Conservation (phyloP, 2,888 invertebrate genomes). For the Panopea generosa region DNA sequence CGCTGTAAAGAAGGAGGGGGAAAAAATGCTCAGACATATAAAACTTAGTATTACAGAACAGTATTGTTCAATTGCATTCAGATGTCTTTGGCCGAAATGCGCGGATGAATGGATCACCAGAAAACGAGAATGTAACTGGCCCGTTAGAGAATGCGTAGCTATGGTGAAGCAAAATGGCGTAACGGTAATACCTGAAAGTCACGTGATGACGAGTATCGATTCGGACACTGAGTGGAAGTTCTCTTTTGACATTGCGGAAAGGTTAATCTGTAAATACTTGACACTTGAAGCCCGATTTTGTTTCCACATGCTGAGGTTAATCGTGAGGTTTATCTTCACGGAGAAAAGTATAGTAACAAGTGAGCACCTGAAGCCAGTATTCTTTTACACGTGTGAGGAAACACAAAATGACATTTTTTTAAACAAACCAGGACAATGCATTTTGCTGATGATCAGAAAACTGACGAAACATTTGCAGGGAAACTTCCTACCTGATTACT, state of each 20-base stretch:
- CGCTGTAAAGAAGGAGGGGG: too few species aligned
- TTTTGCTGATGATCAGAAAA: neutral
- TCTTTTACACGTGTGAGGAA: constrained; percentile 17
- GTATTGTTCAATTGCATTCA: neutral
- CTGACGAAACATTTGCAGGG: neutral
- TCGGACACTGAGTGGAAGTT: constrained; percentile 18
- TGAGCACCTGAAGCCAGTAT: constrained; percentile 5
- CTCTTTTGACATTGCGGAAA: constrained; percentile 5
- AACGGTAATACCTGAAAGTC: too few species aligned
- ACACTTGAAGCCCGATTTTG: constrained; percentile 11
- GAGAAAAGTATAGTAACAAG: constrained; percentile 5
- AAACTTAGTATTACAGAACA: too few species aligned
- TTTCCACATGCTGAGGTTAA: constrained; percentile 13
- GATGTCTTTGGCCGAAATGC: too few species aligned
- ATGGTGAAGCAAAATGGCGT: too few species aligned
- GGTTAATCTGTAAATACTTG: neutral
- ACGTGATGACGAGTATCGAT: too few species aligned
- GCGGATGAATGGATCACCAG: too few species aligned
- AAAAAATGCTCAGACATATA: neutral
- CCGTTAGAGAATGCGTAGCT: too few species aligned
- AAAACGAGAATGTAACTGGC: too few species aligned
- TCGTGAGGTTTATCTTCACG: constrained; percentile 4
- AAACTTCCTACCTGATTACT: constrained; percentile 5
- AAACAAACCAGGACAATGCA: neutral
- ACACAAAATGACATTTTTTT: neutral